These are phyloP conservation scores for Gyrodactylus bullatarudis DNA, from an alignment of 1,140 invertebrate genomes.

Conservation along the genomic window DNA sequence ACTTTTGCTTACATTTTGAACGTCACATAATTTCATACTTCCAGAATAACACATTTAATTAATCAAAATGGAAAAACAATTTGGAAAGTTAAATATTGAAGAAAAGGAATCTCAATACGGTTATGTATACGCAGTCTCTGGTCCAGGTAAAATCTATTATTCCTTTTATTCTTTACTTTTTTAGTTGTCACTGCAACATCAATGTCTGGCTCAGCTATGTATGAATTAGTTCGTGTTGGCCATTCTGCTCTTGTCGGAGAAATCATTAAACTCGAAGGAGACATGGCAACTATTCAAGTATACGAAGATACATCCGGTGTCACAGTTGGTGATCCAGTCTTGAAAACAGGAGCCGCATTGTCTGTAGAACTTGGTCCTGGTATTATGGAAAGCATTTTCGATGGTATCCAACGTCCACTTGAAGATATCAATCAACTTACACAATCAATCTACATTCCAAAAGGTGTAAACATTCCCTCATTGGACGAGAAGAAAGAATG, in stretches of 20 bases:
- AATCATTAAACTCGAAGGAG: conserved; percentile 91
- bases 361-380: conserved; percentile 61
- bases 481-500: conserved; percentile 24
- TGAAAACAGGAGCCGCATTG: conserved; percentile 80
- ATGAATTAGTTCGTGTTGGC: conserved; percentile 90
- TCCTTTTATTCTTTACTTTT: conserved; percentile 11
- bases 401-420: conserved; percentile 87
- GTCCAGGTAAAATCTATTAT: conserved; percentile 35
- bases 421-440: conserved; percentile 76
- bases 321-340: conserved; percentile 87
- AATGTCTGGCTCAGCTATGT: conserved; percentile 98
- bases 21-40: neutral
- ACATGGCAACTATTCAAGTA: conserved; percentile 96
- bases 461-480: conserved; percentile 33
- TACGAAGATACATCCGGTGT: conserved; percentile 99
- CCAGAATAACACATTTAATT: neutral
- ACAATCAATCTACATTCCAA: conserved; percentile 88
- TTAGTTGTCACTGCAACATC: conserved; percentile 86
- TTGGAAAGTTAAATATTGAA: conserved; percentile 19
- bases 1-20: neutral
- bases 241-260: conserved; percentile 89
- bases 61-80: neutral
- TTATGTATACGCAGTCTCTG: conserved; percentile 75
- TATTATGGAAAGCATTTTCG: conserved; percentile 93
- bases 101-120: conserved; percentile 55